These are phyloP conservation scores for Pygoscelis antarcticus DNA, from an alignment of 2,113 vertebrate species.

Conservation along the genomic window DNA sequence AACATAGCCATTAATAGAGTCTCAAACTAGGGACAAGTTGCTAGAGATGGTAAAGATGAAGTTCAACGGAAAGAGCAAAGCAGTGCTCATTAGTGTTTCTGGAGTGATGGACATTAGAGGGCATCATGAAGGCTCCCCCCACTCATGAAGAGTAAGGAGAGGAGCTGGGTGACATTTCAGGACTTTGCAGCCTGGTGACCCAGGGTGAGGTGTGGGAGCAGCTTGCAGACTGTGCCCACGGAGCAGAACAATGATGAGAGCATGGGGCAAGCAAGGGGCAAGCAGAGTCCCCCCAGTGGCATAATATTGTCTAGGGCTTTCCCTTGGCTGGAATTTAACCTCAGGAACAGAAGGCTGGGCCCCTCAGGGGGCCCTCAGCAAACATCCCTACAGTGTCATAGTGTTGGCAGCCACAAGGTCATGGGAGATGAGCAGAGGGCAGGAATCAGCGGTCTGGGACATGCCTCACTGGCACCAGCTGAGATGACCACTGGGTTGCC, in stretches of 20 bases:
- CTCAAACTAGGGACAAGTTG: not conserved
- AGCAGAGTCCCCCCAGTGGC: accelerated
- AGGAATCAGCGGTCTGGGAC: not conserved
- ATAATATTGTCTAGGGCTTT: not conserved
- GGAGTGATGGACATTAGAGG: not conserved
- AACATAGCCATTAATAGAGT: accelerated
- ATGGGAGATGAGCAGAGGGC: accelerated
- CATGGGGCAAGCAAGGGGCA: not conserved
- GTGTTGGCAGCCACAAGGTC: not conserved
- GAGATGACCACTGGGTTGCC: not conserved
- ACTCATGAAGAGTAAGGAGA: not conserved
- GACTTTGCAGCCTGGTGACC: not conserved
- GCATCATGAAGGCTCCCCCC: not conserved
- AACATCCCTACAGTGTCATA: not conserved
- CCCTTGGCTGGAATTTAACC: not conserved
- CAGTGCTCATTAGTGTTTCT: not conserved
- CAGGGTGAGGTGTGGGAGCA: not conserved
- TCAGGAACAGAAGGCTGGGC: not conserved
- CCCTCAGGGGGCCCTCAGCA: not conserved
- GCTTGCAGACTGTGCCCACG: not conserved
- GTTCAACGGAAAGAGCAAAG: not conserved
- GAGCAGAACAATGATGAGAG: not conserved
- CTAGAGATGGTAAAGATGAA: not conserved
- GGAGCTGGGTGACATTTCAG: not conserved
- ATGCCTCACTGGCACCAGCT: not conserved